Evolutionary conservation across 2,113 vertebrate genomes (phyloP).

Genomic region (Toxostoma redivivum): DNA sequence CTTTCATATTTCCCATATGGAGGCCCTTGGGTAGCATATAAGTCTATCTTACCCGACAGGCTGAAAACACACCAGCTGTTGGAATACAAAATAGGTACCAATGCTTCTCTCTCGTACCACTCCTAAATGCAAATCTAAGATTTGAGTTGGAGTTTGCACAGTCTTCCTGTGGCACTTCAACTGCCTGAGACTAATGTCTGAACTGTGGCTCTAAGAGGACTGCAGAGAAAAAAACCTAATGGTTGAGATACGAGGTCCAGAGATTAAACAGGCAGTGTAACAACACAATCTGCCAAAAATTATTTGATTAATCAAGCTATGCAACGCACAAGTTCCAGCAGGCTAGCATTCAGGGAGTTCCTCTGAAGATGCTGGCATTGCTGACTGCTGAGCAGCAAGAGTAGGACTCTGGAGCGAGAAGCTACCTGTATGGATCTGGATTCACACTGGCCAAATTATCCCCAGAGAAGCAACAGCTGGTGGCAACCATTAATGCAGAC

Average conservation of each 20-base stretch:
- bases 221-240: neutral
- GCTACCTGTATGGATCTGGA: neutral
- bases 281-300: neutral
- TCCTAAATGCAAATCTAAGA: neutral
- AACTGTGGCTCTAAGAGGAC: neutral
- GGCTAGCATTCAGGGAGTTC: neutral
- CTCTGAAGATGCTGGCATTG: neutral
- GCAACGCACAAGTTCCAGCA: neutral
- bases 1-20: neutral
- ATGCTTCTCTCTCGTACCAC: neutral
- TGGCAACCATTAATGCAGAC: neutral
- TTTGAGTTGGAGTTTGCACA: neutral
- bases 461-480: neutral
- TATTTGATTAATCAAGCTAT: neutral
- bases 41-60: neutral
- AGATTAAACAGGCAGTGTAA: neutral
- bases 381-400: neutral
- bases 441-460: fast-evolving
- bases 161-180: neutral
- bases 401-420: neutral
- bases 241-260: neutral
- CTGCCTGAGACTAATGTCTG: neutral
- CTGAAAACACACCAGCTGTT: neutral
- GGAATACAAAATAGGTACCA: neutral
- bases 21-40: neutral